Evolutionary conservation across 2,113 vertebrate genomes (phyloP).

Genomic region (Pontoporia blainvillei): DNA sequence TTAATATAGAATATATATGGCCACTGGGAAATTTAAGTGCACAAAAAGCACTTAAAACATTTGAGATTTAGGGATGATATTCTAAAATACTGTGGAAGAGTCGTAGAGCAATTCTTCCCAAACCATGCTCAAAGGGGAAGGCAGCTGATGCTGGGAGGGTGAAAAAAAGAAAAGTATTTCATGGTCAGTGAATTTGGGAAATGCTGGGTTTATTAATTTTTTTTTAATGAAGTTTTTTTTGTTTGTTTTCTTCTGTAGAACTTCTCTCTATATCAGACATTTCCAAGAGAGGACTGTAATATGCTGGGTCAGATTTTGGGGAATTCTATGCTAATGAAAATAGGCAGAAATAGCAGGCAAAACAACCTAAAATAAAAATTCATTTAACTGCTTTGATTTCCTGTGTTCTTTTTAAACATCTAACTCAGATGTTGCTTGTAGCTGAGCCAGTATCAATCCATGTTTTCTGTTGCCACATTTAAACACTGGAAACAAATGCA

Average conservation of each 20-base stretch:
- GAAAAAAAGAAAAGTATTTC: neutral
- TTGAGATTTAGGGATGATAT: neutral
- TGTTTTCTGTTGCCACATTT: constrained; percentile 51
- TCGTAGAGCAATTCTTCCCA: neutral
- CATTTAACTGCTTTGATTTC: constrained; percentile 34
- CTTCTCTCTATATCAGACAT: neutral
- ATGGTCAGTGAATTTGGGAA: neutral
- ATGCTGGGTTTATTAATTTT: neutral
- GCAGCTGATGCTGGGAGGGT: neutral
- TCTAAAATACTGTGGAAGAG: neutral
- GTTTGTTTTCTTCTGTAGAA: neutral
- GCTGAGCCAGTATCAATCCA: constrained; percentile 9
- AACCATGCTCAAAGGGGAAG: neutral
- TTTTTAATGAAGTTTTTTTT: too few relatives aligned
- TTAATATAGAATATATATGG: neutral
- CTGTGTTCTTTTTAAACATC: constrained; percentile 31
- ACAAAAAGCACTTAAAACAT: neutral
- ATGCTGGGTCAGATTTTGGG: neutral
- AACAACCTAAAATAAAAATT: constrained; percentile 24
- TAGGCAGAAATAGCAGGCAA: neutral
- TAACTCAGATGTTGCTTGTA: constrained; percentile 35
- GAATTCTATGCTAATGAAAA: constrained; percentile 10
- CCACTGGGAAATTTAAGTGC: neutral
- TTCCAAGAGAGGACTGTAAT: neutral
- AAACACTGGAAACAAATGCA: constrained; percentile 51